A percentile compares a stretch with the other conserved stretches of the same genome.
These are phyloP conservation scores for Meloidogyne exigua DNA, from an alignment of 1,140 invertebrate species.

Conservation along the genomic window DNA sequence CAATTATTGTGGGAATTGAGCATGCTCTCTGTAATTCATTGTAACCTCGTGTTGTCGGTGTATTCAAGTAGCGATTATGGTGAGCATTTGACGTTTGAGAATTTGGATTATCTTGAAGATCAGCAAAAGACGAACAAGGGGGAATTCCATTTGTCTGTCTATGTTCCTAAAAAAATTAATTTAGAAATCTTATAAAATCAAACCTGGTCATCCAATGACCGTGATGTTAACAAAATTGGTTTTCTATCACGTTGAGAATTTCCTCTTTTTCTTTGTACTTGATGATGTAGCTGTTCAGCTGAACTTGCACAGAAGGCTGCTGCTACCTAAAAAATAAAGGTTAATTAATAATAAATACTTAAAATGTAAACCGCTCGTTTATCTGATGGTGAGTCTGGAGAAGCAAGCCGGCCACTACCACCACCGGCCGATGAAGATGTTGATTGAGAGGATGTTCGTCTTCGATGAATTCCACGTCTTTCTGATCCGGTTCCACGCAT, in stretches of 20 bases:
- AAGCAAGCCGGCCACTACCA: conserved; percentile 18
- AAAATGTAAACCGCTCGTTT: conserved; percentile 15
- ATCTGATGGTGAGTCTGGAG: conserved; percentile 15
- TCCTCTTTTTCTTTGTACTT: conserved; percentile 7
- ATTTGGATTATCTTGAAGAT: background rate
- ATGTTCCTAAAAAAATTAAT: background rate
- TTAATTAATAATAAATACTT: background rate
- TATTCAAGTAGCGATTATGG: background rate
- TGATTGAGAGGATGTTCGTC: conserved; percentile 21
- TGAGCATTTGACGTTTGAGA: conserved; percentile 6
- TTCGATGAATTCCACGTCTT: background rate
- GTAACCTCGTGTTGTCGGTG: background rate
- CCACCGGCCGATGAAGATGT: background rate
- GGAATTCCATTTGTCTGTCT: background rate
- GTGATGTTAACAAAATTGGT: conserved; percentile 21
- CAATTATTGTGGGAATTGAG: conserved; percentile 54
- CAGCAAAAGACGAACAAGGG: conserved; percentile 13
- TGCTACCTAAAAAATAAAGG: background rate
- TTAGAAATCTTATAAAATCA: background rate
- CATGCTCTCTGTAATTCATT: conserved; percentile 50
- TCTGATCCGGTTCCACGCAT: conserved; percentile 17
- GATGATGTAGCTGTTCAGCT: conserved; percentile 13
- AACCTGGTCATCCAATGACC: conserved; percentile 19
- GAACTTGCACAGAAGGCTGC: conserved; percentile 11
- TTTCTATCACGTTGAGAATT: conserved; percentile 11